Evolutionary conservation across 2,888 invertebrate genomes (phyloP), one percentile per base, ranked within the genome.

Genomic region (Eledona agricola): DNA sequence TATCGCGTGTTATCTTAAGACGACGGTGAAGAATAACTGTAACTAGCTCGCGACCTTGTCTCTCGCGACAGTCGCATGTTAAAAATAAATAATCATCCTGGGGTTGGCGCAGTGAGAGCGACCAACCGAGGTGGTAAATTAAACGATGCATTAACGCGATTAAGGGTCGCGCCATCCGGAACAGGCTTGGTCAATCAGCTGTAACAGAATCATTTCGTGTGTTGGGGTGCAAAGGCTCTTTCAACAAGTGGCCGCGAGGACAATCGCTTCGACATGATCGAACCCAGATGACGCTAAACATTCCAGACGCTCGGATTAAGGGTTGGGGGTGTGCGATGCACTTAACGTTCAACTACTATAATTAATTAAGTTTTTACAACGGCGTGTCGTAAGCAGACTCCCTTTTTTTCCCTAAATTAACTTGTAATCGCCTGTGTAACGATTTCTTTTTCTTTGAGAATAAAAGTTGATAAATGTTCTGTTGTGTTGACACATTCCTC

Each of bases 221-320:
- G 32, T 35, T 45, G 26, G 23, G 32, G 26, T 5, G 20, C 20
- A 25, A 45, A 15, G 34, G 34, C 25, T 23, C 31, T 43, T 16
- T 43, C 51, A 51, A 51, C 51, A 51, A 52, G 51, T 52, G 51
- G 51, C 38, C 51, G 51, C 45, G 38, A 52, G 16, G 23, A 19
- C 12, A 22, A 13, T 51, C 35, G 37, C 35, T 37, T 37, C 43
- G 13, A 23, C 28, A 22, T 43, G 45, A 52, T 46, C 51, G 45
- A 45, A 37, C 46, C 9, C 26, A 19, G 34, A 51, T 28, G 45
- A 29, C 32, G 25, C 45, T 52, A 52, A 52, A n/a, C n/a, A n/a
- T n/a, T n/a, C n/a, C n/a, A n/a, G n/a, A n/a, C n/a, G n/a, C n/a
- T n/a, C n/a, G n/a, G n/a, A n/a, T n/a, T n/a, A n/a, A n/a, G n/a